phyloP scores from a whole-genome alignment of 2,113 vertebrate species.

The Plecotus auritus region DNA sequence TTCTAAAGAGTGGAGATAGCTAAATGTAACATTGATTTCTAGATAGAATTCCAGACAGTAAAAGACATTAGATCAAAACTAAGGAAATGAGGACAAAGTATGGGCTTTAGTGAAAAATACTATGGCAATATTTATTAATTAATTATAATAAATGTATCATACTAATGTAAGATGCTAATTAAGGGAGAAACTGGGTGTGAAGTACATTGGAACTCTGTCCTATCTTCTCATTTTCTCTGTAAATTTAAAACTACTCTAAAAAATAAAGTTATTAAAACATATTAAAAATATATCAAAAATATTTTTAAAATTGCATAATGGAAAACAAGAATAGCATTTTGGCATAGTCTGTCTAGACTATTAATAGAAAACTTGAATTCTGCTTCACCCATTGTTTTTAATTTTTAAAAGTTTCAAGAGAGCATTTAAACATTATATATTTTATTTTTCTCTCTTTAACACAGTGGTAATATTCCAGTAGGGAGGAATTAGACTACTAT shows the following conservation, averaged over 20 bases:
- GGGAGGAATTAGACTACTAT: background rate
- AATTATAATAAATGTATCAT: background rate
- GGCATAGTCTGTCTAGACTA: background rate
- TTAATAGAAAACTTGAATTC: background rate
- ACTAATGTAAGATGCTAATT: background rate
- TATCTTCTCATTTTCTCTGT: background rate
- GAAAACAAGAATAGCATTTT: background rate
- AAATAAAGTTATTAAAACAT: background rate
- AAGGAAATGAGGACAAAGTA: background rate
- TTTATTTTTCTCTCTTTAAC: background rate
- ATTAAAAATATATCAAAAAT: background rate
- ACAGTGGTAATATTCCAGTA: background rate
- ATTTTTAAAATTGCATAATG: background rate
- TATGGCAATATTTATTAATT: background rate
- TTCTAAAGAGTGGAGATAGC: background rate
- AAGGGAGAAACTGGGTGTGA: background rate
- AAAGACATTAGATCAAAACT: background rate
- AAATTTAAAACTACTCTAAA: background rate
- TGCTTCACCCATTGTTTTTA: background rate
- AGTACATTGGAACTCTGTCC: background rate
- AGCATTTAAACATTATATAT: background rate
- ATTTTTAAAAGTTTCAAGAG: background rate
- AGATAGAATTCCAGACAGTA: background rate
- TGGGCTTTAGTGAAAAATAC: background rate
- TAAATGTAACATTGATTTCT: background rate